Conservation (phyloP, 64 coral and sea anemone species). For the Anthopleura sola region DNA sequence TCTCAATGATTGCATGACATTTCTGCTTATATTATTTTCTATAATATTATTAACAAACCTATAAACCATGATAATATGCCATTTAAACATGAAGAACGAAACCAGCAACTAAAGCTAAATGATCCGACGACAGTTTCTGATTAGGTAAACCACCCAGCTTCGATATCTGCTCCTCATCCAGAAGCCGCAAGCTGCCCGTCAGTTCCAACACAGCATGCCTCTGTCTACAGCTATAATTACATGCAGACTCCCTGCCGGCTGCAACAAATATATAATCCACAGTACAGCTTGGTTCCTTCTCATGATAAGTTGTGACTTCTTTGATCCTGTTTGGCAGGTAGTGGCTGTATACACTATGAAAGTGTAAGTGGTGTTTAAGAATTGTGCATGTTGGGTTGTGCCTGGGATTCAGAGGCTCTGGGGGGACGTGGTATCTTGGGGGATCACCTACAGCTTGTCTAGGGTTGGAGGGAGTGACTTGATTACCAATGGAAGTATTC, state of each 20-base stretch:
- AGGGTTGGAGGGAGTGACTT: not conserved
- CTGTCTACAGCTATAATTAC: not conserved
- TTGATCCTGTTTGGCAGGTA: not conserved
- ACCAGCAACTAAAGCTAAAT: slow-evolving; percentile 59
- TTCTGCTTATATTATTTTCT: too few species aligned
- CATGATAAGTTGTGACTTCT: slow-evolving; percentile 79
- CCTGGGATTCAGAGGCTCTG: not conserved
- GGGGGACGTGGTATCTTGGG: not conserved
- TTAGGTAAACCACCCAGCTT: slow-evolving; percentile 55
- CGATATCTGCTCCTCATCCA: slow-evolving; percentile 34
- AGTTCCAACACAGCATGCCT: slow-evolving; percentile 45
- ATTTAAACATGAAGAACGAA: slow-evolving; percentile 63
- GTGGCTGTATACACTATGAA: slow-evolving; percentile 77
- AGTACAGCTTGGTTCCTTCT: slow-evolving; percentile 48
- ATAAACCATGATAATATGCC: not conserved
- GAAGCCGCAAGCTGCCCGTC: slow-evolving; percentile 37
- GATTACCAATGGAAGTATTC: not conserved
- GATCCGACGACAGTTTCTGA: slow-evolving; percentile 73
- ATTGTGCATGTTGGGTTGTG: slow-evolving; percentile 27
- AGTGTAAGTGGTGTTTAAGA: slow-evolving; percentile 44
- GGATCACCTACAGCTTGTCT: not conserved
- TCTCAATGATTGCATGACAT: too few species aligned
- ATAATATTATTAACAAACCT: too few species aligned
- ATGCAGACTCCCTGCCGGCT: not conserved
- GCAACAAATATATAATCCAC: slow-evolving; percentile 84